A percentile compares a stretch with the other conserved stretches of the same genome.
Conservation (phyloP, 2,113 vertebrate species). For the Crotalus tigris region DNA sequence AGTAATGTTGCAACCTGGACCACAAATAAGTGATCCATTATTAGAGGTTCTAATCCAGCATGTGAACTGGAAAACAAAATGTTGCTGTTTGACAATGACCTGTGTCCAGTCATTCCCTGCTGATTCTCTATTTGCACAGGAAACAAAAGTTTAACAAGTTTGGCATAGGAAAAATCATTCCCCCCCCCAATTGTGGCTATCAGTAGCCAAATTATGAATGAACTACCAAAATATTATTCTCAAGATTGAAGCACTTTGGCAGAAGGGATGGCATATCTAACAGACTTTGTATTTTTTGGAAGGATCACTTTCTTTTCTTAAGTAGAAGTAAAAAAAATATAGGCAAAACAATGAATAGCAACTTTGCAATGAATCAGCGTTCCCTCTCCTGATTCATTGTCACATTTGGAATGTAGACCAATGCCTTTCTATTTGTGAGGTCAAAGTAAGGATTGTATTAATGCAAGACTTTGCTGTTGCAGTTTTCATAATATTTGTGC, state of each 20-base stretch:
- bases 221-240: not conserved
- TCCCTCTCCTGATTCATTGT: not conserved
- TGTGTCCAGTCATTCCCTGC: not conserved
- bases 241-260: conserved; percentile 4
- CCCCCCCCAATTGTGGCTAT: not conserved
- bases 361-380: not conserved
- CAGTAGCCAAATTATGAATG: not conserved
- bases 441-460: not conserved
- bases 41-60: not conserved
- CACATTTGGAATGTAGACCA: not conserved
- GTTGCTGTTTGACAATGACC: not conserved
- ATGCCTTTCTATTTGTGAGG: not conserved
- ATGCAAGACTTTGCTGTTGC: not conserved
- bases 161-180: not conserved
- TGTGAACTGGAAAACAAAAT: not conserved
- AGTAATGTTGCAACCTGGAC: not conserved
- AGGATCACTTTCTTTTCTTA: not conserved
- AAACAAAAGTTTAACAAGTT: not conserved
- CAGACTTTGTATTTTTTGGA: not conserved
- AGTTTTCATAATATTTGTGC: not conserved
- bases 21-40: not conserved
- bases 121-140: not conserved
- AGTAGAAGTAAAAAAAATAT: not conserved
- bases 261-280: not conserved
- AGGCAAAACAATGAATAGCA: not conserved